Evolutionary conservation across 2,888 invertebrate genomes (phyloP).

Genomic region (Anoplius nigerrimus): DNA sequence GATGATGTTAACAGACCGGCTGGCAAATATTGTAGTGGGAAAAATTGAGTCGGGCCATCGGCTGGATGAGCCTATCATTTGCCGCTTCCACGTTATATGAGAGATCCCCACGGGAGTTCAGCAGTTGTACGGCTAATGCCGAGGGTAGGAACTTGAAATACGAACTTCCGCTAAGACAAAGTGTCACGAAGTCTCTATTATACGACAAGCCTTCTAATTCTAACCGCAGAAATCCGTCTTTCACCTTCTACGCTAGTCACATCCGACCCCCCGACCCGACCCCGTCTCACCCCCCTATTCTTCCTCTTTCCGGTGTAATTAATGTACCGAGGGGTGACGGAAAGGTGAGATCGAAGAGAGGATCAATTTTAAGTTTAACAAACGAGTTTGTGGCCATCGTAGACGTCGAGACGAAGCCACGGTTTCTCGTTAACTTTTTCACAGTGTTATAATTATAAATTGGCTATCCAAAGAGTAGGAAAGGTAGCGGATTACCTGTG

Average conservation of each 20-base stretch:
- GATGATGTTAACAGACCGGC: background rate
- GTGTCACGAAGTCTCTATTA: too few relatives aligned
- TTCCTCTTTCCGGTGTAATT: constrained; percentile 35
- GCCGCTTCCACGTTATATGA: too few relatives aligned
- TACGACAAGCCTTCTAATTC: background rate
- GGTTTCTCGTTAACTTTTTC: constrained; percentile 48
- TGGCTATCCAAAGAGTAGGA: constrained; percentile 29
- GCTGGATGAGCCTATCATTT: too few relatives aligned
- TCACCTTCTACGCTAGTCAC: constrained; percentile 30
- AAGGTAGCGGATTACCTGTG: constrained; percentile 38
- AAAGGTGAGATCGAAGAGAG: constrained; percentile 46
- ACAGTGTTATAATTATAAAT: constrained; percentile 49
- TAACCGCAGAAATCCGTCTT: too few relatives aligned
- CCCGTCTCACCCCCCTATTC: background rate
- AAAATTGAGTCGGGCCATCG: too few relatives aligned
- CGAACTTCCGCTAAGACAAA: too few relatives aligned
- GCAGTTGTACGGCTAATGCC: too few relatives aligned
- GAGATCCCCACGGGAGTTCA: too few relatives aligned
- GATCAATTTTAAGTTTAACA: constrained; percentile 70
- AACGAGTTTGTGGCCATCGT: constrained; percentile 55
- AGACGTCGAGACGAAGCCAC: constrained; percentile 32
- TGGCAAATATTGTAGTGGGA: too few relatives aligned
- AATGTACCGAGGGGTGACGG: constrained; percentile 36
- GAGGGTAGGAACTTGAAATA: too few relatives aligned
- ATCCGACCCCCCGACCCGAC: background rate